A percentile compares a stretch with the other conserved stretches of the same genome.
Evolutionary conservation across 2,797 vertebrate species (phyloP).

Genomic region (Ptychobarbus kaznakovi): DNA sequence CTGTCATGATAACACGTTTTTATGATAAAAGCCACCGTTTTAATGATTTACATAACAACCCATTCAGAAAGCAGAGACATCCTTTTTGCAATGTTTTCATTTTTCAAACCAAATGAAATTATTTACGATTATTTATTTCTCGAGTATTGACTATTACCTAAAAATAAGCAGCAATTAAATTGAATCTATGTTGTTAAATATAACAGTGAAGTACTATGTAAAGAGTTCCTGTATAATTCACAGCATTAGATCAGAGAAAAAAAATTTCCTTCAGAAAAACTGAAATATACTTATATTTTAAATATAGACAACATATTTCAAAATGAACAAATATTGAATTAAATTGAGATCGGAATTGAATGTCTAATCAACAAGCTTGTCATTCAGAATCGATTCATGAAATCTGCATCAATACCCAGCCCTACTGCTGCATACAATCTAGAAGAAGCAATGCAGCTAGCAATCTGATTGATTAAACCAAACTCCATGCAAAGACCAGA

Average conservation of each 20-base stretch:
- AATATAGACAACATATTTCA: background rate
- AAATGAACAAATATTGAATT: background rate
- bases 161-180: background rate
- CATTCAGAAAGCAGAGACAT: background rate
- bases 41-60: background rate
- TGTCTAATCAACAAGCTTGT: background rate
- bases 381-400: background rate
- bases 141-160: background rate
- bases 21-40: background rate
- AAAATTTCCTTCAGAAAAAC: background rate
- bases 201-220: background rate
- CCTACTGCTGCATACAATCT: background rate
- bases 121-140: background rate
- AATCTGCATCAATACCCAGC: slow-evolving; percentile 14
- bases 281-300: background rate
- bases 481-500: slow-evolving; percentile 46
- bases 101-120: no score
- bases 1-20: background rate
- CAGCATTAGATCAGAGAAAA: background rate
- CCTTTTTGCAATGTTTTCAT: no score
- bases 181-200: background rate
- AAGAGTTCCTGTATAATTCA: background rate
- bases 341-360: background rate
- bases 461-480: background rate
- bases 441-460: slow-evolving; percentile 4